These are phyloP conservation scores for Actinemys pallida DNA, from an alignment of 2,113 vertebrate genomes.

Conservation along the genomic window DNA sequence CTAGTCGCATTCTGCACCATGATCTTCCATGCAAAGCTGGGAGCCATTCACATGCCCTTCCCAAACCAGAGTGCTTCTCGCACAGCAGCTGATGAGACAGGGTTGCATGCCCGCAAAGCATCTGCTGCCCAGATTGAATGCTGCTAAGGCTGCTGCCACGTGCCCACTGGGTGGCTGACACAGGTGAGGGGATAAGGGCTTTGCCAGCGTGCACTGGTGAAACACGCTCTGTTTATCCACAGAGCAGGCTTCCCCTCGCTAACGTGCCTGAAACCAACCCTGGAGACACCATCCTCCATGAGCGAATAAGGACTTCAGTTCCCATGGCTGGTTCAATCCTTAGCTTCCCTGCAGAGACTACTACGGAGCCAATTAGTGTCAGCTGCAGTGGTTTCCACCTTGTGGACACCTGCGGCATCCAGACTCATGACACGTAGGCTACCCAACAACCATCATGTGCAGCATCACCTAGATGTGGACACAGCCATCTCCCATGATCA, in stretches of 20 bases:
- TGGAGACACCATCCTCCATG: neutral
- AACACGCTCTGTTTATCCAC: neutral
- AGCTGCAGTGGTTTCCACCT: neutral
- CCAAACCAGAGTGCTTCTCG: neutral
- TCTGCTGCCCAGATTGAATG: neutral
- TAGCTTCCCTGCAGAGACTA: neutral
- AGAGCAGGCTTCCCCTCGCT: neutral
- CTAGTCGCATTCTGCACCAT: neutral
- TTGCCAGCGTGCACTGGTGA: too few relatives aligned
- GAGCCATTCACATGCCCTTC: neutral
- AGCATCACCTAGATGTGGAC: neutral
- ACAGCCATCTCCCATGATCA: too few relatives aligned
- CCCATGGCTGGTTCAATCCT: neutral
- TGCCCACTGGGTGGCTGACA: too few relatives aligned
- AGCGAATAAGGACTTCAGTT: neutral
- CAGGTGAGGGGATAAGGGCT: too few relatives aligned
- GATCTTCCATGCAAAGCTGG: too few relatives aligned
- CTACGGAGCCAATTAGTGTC: neutral
- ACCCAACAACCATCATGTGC: accelerated
- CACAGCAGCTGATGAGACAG: neutral
- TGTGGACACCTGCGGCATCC: neutral
- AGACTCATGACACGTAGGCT: neutral
- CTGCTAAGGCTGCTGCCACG: neutral
- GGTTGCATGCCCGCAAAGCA: neutral
- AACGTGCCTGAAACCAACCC: neutral